phyloP scores from a whole-genome alignment of 2,888 invertebrate species.

The Teleogryllus oceanicus region DNA sequence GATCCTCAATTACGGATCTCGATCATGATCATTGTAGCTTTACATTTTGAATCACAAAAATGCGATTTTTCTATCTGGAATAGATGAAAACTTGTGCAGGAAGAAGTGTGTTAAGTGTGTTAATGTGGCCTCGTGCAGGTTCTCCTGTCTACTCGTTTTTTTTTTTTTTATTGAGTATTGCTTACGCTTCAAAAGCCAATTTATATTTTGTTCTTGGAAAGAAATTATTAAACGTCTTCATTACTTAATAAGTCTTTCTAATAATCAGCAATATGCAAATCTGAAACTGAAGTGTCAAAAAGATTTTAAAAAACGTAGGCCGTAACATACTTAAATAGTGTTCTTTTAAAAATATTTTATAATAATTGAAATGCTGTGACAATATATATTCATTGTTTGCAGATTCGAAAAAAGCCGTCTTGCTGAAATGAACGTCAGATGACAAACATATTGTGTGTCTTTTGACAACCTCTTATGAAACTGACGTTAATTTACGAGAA shows the following conservation, averaged over 20 bases:
- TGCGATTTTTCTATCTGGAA: too few species aligned
- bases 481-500: conserved; percentile 63
- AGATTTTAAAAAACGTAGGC: too few species aligned
- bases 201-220: too few species aligned
- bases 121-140: conserved; percentile 43
- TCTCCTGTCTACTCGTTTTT: conserved; percentile 65
- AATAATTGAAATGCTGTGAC: neutral
- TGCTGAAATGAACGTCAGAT: conserved; percentile 63
- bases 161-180: neutral
- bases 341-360: neutral
- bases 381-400: neutral
- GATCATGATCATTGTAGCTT: too few species aligned
- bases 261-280: too few species aligned
- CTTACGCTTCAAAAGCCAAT: neutral
- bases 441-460: conserved; percentile 61
- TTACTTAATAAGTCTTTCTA: too few species aligned
- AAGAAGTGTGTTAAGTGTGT: too few species aligned
- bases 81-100: too few species aligned
- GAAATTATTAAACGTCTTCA: too few species aligned
- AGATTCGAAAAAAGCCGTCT: conserved; percentile 63
- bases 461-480: conserved; percentile 59
- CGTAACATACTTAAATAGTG: neutral
- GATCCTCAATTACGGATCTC: too few species aligned
- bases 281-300: too few species aligned
- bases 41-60: too few species aligned